phyloP scores from a whole-genome alignment of 2,888 invertebrate genomes.

The Lasioglossum leucozonium region DNA sequence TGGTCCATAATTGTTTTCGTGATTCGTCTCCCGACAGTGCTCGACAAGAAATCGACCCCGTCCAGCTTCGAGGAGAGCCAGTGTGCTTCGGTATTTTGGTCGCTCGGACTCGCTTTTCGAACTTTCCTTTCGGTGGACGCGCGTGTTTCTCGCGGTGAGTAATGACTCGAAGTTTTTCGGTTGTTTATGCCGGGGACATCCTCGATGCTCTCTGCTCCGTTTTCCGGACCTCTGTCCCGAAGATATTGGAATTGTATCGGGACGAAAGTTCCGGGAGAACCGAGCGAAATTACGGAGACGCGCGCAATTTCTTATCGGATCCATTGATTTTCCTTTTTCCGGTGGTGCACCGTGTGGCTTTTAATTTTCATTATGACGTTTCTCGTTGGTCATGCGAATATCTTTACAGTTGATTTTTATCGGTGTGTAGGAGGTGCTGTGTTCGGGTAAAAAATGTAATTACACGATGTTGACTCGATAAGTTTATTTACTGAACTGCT shows the following conservation, averaged over 20 bases:
- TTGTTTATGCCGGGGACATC: slow-evolving; percentile 5
- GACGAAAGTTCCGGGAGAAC: background rate
- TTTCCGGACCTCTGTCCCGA: background rate
- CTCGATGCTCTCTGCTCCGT: background rate
- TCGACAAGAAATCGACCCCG: slow-evolving; percentile 14
- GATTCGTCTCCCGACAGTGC: slow-evolving; percentile 25
- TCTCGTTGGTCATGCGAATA: too few relatives aligned
- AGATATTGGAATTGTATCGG: background rate
- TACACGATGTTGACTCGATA: too few relatives aligned
- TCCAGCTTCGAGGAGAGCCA: slow-evolving; percentile 8
- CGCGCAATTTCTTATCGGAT: background rate
- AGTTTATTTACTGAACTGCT: too few relatives aligned
- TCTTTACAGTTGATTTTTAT: too few relatives aligned
- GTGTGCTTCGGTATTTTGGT: slow-evolving; percentile 2
- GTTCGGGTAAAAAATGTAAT: too few relatives aligned
- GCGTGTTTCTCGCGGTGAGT: slow-evolving; percentile 16
- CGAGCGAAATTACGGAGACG: background rate
- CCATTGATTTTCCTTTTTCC: background rate
- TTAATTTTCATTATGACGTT: too few relatives aligned
- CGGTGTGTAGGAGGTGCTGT: too few relatives aligned
- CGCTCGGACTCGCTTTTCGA: background rate
- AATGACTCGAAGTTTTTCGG: slow-evolving; percentile 30
- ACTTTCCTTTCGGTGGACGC: background rate
- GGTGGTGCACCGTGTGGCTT: too few relatives aligned
- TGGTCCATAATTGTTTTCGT: slow-evolving; percentile 40